phyloP scores from a whole-genome alignment of 2,797 vertebrate species.

The Heliangelus exortis region DNA sequence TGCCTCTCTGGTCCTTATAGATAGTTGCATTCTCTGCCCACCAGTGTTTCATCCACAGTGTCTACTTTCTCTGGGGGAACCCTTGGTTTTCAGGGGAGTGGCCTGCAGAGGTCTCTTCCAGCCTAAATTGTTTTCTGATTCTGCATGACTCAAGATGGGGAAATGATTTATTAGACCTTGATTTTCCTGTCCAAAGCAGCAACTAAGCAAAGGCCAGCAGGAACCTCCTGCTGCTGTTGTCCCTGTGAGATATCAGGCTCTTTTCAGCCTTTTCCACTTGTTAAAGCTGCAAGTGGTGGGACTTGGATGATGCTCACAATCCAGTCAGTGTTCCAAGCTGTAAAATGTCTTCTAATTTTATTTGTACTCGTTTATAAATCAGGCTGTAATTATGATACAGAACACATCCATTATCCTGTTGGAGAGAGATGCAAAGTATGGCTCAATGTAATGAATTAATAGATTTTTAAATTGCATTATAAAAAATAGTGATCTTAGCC shows the following conservation, averaged over 20 bases:
- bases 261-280: conserved; percentile 15
- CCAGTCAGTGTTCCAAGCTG: conserved; percentile 67
- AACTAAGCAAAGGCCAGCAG: not conserved
- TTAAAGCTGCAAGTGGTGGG: conserved; percentile 20
- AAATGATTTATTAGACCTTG: not conserved
- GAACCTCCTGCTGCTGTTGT: not conserved
- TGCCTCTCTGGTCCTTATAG: not conserved
- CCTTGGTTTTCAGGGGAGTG: not conserved
- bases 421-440: conserved; percentile 69
- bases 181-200: not conserved
- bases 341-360: conserved; percentile 74
- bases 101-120: not conserved
- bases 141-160: not conserved
- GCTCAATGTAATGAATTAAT: conserved; percentile 72
- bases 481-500: conserved; percentile 71
- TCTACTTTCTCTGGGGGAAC: not conserved
- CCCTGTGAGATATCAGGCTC: not conserved
- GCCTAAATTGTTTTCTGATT: not conserved
- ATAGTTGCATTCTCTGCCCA: not conserved
- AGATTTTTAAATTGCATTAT: conserved; percentile 73
- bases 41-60: not conserved
- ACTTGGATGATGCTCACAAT: conserved; percentile 67
- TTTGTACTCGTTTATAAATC: conserved; percentile 70
- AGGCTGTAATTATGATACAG: conserved; percentile 70
- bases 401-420: conserved; percentile 70